phyloP scores from a whole-genome alignment of 2,113 vertebrate genomes.

The Dascyllus trimaculatus region DNA sequence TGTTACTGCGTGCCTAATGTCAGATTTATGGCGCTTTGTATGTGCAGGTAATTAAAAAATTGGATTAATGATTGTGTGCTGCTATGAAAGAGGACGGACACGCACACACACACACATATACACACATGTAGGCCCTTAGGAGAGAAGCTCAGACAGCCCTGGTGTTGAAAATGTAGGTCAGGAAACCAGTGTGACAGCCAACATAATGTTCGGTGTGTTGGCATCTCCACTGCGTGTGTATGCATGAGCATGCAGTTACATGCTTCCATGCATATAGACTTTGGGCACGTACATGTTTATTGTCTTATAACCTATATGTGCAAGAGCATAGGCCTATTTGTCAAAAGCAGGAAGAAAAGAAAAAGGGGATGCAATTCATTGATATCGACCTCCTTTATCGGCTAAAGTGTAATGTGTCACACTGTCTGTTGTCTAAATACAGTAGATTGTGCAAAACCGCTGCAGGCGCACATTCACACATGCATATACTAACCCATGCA shows the following conservation, averaged over 20 bases:
- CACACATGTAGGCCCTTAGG: constrained; percentile 37
- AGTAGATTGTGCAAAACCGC: constrained; percentile 17
- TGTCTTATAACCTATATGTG: constrained; percentile 40
- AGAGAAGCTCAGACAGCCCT: constrained; percentile 61
- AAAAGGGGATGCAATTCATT: background rate
- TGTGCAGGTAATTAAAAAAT: constrained; percentile 66
- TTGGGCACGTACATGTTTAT: constrained; percentile 20
- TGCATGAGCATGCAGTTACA: background rate
- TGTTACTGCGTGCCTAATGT: constrained; percentile 25
- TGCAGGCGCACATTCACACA: constrained; percentile 36
- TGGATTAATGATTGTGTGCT: constrained; percentile 62
- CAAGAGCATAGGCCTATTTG: background rate
- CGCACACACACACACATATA: constrained; percentile 31
- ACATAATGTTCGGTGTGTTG: constrained; percentile 45
- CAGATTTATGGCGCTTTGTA: constrained; percentile 55
- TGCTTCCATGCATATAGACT: constrained; percentile 39
- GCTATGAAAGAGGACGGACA: constrained; percentile 16
- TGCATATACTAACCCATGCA: constrained; percentile 10
- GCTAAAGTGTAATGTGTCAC: constrained; percentile 8
- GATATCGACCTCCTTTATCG: background rate
- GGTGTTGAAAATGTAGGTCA: constrained; percentile 77
- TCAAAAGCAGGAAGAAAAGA: background rate
- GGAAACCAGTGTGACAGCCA: constrained; percentile 51
- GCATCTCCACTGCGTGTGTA: background rate
- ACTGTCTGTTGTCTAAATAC: constrained; percentile 18